Evolutionary conservation across 2,113 vertebrate genomes (phyloP).

Genomic region (Rhagologus leucostigma): DNA sequence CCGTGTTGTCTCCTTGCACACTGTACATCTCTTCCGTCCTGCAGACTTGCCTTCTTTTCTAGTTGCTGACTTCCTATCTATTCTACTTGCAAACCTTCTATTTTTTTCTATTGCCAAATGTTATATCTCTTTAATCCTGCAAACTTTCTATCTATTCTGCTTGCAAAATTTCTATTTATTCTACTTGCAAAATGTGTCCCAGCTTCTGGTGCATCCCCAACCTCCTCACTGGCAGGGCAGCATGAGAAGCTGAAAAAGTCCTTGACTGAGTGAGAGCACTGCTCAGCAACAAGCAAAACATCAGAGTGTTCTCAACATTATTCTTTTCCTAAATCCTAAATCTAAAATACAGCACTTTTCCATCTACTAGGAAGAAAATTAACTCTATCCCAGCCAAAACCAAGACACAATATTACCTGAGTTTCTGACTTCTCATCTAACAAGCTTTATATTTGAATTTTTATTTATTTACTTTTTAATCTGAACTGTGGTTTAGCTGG

Average conservation of each 20-base stretch:
- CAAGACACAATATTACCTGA: neutral
- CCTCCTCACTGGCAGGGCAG: fast-evolving
- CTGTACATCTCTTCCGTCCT: too few species aligned
- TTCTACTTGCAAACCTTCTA: too few species aligned
- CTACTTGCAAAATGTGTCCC: too few species aligned
- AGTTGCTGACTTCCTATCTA: too few species aligned
- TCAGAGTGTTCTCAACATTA: neutral
- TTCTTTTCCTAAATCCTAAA: neutral
- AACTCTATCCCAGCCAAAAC: neutral
- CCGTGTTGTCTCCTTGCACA: too few species aligned
- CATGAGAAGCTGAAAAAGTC: neutral
- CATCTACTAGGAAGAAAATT: neutral
- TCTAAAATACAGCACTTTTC: neutral
- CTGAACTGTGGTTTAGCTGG: neutral
- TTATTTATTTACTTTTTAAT: neutral
- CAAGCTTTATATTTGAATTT: neutral
- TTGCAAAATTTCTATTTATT: too few species aligned
- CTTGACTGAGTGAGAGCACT: neutral
- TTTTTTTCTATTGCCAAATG: too few species aligned
- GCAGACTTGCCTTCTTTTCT: too few species aligned
- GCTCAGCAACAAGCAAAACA: neutral
- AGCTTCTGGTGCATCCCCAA: neutral
- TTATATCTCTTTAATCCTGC: too few species aligned
- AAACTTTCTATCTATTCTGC: too few species aligned
- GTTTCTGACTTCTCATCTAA: neutral